Conservation (phyloP, 2,113 vertebrate genomes). For the Speoplatyrhinus poulsoni region DNA sequence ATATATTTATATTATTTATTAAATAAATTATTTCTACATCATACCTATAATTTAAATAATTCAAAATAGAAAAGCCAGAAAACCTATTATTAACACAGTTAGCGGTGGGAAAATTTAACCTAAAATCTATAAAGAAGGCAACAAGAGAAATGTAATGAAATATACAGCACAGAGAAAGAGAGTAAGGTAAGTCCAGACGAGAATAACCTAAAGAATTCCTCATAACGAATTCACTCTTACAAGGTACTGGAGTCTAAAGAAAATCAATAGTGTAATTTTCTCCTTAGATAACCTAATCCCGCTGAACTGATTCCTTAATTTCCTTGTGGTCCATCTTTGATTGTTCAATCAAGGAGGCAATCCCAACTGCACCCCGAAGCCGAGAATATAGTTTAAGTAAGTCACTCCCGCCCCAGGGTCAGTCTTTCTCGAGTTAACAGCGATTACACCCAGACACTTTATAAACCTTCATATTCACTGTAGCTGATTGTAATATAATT, state of each 20-base stretch:
- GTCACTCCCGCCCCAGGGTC: constrained; percentile 44
- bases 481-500: constrained; percentile 24
- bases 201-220: constrained; percentile 46
- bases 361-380: constrained; percentile 19
- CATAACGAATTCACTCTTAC: constrained; percentile 60
- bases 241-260: constrained; percentile 55
- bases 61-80: too few species aligned
- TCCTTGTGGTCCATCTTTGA: constrained; percentile 71
- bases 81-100: too few species aligned
- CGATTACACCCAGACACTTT: constrained; percentile 4
- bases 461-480: constrained; percentile 17
- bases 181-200: constrained; percentile 21
- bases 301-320: constrained; percentile 72
- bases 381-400: constrained; percentile 61
- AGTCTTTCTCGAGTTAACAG: constrained; percentile 37
- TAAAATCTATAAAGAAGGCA: background rate
- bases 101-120: background rate
- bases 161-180: background rate
- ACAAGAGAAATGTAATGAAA: background rate
- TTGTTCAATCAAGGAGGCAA: constrained; percentile 66
- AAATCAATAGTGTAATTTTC: constrained; percentile 82
- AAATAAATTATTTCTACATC: too few species aligned
- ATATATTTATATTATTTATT: too few species aligned
- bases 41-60: background rate
- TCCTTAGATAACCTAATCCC: constrained; percentile 73